Base-by-base conservation (phyloP, 2,888 invertebrate species). In the Lapara coniferarum region DNA sequence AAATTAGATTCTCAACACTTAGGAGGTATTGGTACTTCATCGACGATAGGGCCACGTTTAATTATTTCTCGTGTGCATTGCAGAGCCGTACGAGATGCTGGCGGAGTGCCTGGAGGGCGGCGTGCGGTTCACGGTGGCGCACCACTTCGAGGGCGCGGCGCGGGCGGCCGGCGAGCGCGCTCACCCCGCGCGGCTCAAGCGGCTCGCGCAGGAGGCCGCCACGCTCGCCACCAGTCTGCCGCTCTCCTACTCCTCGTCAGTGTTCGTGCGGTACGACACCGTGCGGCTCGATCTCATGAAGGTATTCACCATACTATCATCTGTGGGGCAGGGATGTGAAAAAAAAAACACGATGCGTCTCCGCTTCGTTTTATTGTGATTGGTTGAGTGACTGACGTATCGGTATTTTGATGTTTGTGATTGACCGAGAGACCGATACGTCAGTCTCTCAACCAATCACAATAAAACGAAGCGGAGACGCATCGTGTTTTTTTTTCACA, bases 241-340 rank as follows among this genome's bases (percentile, higher is more conserved):
- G 74, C 95, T 99, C 70, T 98, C 98, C 66, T 97, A 97, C 90
- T 98, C 97, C 89, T 98, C 98, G 87, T 97, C 98, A 75, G 98
- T 99, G 74, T 99, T 99, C 95, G 98, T 99, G 75, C 95, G 99
- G 77, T 98, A 98, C 90, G 98, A 98, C 93, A 97, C 98, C 73
- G 98, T 98, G 89, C 95, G 98, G 73, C 95, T 99, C 77, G 98
- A 99, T 89, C 96, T 98, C 75, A 99, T 99, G 98, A 99, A 99
- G 98, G 84, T 84, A 71, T 19, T 14, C 4, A 25, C 57, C 7
- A 13, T 1, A 14, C 14, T n/a, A n/a, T n/a, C n/a, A n/a, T n/a
- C n/a, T n/a, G n/a, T n/a, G n/a, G n/a, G n/a, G n/a, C n/a, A n/a
- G n/a, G n/a, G n/a, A n/a, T n/a, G n/a, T n/a, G n/a, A n/a, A n/a